Base-by-base conservation (phyloP, 2,797 vertebrate species). In the Tympanoctomys barrerae region DNA sequence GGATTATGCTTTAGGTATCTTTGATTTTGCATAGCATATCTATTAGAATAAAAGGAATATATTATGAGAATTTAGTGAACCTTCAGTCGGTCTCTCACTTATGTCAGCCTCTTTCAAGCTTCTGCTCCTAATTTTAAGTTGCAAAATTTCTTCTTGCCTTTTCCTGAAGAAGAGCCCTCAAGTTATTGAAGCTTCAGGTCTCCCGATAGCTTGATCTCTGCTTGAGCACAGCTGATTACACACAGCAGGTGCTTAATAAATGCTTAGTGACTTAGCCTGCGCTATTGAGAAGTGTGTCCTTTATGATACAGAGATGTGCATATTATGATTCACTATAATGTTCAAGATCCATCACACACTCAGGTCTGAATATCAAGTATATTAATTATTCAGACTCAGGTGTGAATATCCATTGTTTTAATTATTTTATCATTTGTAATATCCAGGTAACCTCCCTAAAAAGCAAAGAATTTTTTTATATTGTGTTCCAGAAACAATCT, bases 391-490 rank as follows among this genome's bases (percentile, higher is more conserved):
- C 42, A 49, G 42, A 77, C 62, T 57, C 87, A 9, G 36, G 57
- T 28, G 9, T 83, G 42, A 79, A 73, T 62, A 92, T 46, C 68
- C 66, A 81, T 10, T 81, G 7, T 28, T 86, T 79, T 49, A 83
- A 81, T 75, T 77, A 86, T 73, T 81, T 28, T 59, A 42, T 87
- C 28, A 90, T 71, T 91, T 91, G n/a, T 78, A 80, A 93, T 36
- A 84, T n/a, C 2, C 36, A 94, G 33, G 57, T 75, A 93, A 62
- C 3, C 7, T 90, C 73, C 71, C n/a, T 64, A 89, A 77, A 90
- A 85, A 85, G 52, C 46, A 96, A 91, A 77, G 13, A 70, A 78
- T 62, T 62, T 42, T 52, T 83, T 80, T 71, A 88, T 68, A 92
- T 2, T 82, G 22, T 77, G 59, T 78, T 85, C n/a, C 12, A 73